These are phyloP conservation scores for Condylura cristata DNA, from an alignment of 2,113 vertebrate genomes.

Conservation along the genomic window DNA sequence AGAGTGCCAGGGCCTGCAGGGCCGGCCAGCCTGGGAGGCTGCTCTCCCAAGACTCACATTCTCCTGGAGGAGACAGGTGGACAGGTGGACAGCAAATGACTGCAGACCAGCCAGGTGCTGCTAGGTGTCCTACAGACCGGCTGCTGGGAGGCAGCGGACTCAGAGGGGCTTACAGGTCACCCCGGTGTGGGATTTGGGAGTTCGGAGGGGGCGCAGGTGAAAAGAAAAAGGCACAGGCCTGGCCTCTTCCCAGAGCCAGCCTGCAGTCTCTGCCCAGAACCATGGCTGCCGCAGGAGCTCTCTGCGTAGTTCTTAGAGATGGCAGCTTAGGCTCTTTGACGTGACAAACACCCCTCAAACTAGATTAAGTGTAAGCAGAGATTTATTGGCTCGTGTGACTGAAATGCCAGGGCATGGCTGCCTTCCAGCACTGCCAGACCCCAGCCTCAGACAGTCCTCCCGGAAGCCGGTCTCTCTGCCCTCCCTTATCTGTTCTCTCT, in stretches of 20 bases:
- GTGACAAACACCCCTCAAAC: background rate
- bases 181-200: background rate
- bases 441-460: background rate
- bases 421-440: background rate
- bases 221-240: background rate
- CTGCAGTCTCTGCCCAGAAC: background rate
- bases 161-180: background rate
- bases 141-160: background rate
- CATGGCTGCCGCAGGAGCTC: background rate
- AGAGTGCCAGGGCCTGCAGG: background rate
- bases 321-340: background rate
- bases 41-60: background rate
- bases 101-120: rapidly evolving
- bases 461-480: background rate
- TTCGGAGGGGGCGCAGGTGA: background rate
- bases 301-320: background rate
- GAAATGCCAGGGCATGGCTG: background rate
- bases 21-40: background rate
- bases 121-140: rapidly evolving
- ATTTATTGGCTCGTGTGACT: background rate
- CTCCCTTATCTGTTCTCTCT: background rate
- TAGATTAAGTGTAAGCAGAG: background rate
- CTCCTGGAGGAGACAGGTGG: background rate
- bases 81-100: background rate
- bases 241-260: background rate